Base-by-base conservation (phyloP, 2,113 vertebrate species). In the Glaucidium brasilianum region DNA sequence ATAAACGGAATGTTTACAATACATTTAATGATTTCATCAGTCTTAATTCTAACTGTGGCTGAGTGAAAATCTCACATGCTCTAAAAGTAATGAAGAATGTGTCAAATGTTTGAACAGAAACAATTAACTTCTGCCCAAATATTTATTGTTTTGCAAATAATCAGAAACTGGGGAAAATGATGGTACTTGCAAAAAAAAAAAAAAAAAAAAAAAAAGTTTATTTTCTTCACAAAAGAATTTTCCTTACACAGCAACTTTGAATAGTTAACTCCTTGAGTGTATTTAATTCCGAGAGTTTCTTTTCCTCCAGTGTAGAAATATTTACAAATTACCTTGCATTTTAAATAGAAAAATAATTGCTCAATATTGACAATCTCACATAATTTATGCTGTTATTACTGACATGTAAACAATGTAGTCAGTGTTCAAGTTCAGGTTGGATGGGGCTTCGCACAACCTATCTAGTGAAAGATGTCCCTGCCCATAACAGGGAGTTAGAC, bases 1-100 rank as follows among this genome's bases (percentile, higher is more conserved):
- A 98, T 96, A 98, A 98, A 98, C 96, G 83, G 95, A 98, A 96
- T 98, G 97, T 98, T 99, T 98, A 98, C 97, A 98, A 91, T 89
- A 93, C 76, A 77, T 74, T 66, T 98, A 98, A 98, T 98, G 97
- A 97, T 98, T 98, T 98, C 97, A 98, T 98, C 98, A 97, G 97
- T 98, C 98, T 98, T 99, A 98, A 98, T 98, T 98, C 97, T 97
- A 90, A 89, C 87, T 84, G 76, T 96, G 89, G 66, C 85, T 97
- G 89, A 63, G 67, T 96, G 94, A 97, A 97, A 97, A 88, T 19
- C 91, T 97, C 86, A 96, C 76, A 59, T 92, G 52, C 41, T 90
- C 94, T 98, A 87, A 96, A 97, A 98, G 90, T 98, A 98, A 98
- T 97, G 94, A 97, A 97, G 77, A 97, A 97, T 92, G 47, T 96